Percentiles rank a stretch among this genome's conserved stretches.
These are phyloP conservation scores for Germaria angustata DNA, from an alignment of 2,888 invertebrate species.

Conservation along the genomic window DNA sequence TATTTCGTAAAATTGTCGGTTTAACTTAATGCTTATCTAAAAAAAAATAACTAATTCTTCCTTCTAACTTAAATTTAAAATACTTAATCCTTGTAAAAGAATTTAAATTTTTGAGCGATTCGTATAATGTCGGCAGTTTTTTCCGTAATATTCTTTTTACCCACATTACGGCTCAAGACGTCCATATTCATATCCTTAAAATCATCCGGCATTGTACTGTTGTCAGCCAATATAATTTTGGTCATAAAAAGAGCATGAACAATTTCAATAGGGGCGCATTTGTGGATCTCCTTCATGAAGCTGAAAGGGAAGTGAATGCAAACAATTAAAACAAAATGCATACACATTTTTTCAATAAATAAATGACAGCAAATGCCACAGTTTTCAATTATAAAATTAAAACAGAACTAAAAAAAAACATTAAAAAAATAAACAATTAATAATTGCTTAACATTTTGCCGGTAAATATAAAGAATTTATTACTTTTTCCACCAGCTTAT, in stretches of 20 bases:
- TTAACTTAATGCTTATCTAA: too few relatives aligned
- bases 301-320: conserved; percentile 70
- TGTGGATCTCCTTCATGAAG: conserved; percentile 79
- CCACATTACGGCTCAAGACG: conserved; percentile 73
- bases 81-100: conserved; percentile 68
- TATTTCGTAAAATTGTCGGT: too few relatives aligned
- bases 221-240: conserved; percentile 81
- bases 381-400: background rate
- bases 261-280: conserved; percentile 79
- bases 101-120: conserved; percentile 72
- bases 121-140: conserved; percentile 71
- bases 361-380: too few relatives aligned
- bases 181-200: conserved; percentile 80
- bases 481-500: background rate
- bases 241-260: conserved; percentile 81
- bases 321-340: background rate
- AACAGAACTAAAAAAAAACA: background rate
- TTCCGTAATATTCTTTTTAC: conserved; percentile 67
- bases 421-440: background rate
- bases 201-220: conserved; percentile 79
- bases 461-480: conserved; percentile 6
- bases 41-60: background rate
- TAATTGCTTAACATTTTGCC: background rate
- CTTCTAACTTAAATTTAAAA: background rate
- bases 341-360: too few relatives aligned